Base-by-base conservation (phyloP, 2,113 vertebrate genomes). In the Penelope pileata region DNA sequence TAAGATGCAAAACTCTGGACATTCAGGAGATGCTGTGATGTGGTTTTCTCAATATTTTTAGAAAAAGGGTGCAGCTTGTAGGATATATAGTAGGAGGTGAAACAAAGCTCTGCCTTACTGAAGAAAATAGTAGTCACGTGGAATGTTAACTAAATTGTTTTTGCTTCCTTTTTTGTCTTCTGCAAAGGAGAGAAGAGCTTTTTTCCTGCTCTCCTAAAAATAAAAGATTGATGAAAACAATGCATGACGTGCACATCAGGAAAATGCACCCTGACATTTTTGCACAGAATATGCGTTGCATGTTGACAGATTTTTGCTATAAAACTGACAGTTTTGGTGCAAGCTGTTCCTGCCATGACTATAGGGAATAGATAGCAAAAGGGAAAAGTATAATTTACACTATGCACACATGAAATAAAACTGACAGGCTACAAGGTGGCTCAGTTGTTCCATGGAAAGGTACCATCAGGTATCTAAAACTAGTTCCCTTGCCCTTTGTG, bases 301-400 rank as follows among this genome's bases (percentile, higher is more conserved):
- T 80, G 81, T 96, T 97, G 97, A 97, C 94, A 93, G 95, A 91
- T 96, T 98, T 97, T 97, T 96, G 88, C 93, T 97, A 70, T 93
- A 97, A 97, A 98, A 85, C 93, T 98, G 97, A 97, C 97, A 97
- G 96, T 98, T 98, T 98, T 97, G 95, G 98, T 97, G 91, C 97
- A 97, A 96, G 81, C 91, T 98, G 93, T 97, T 97, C 96, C 94
- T 97, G 86, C 91, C 67, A 75, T 95, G 96, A 97, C 96, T 96
- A 68, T 59, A 93, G 93, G 95, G 93, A 97, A 91, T 87, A 91
- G 88, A 90, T 91, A 91, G 96, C 81, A 93, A 97, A 97, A 93
- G 58, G 79, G 60, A 90, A 83, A 90, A 83, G 75, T 93, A 83
- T 91, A 90, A 81, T 77, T 94, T 88, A 79, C 48, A 63, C 64